Percentiles rank a stretch among this genome's conserved stretches.
Conservation (phyloP, 2,888 invertebrate species). For the Polia nebulosa region DNA sequence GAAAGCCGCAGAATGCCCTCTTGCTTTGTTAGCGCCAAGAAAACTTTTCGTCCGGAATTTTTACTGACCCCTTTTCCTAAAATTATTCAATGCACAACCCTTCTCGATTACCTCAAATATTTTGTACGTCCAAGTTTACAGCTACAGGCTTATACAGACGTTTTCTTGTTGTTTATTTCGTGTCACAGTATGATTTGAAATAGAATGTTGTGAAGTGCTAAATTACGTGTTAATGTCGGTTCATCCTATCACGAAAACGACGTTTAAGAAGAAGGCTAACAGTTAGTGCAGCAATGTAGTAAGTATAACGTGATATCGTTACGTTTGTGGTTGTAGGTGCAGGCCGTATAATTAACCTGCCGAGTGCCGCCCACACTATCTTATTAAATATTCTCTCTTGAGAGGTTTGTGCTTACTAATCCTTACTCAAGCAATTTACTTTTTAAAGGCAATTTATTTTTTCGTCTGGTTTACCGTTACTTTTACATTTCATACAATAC, state of each 20-base stretch:
- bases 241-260: constrained; percentile 37
- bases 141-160: not conserved
- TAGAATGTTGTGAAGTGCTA: constrained; percentile 41
- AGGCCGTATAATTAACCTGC: constrained; percentile 35
- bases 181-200: constrained; percentile 38
- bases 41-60: constrained; percentile 48
- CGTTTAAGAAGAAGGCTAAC: constrained; percentile 40
- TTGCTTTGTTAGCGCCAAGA: constrained; percentile 57
- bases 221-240: constrained; percentile 50
- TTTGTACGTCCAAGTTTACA: constrained; percentile 22
- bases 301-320: constrained; percentile 34
- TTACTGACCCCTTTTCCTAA: constrained; percentile 51
- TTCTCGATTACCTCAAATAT: constrained; percentile 39
- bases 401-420: constrained; percentile 39
- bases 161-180: constrained; percentile 19
- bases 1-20: constrained; percentile 40
- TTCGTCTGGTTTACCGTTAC: constrained; percentile 8
- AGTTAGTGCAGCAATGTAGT: constrained; percentile 40
- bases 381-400: constrained; percentile 46
- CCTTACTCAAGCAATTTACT: constrained; percentile 41
- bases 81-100: constrained; percentile 43
- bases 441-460: constrained; percentile 35
- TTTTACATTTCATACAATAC: constrained; percentile 14
- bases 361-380: constrained; percentile 19
- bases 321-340: constrained; percentile 21